phyloP scores from a whole-genome alignment of 2,797 vertebrate species.

The Poeciliopsis gracilis region DNA sequence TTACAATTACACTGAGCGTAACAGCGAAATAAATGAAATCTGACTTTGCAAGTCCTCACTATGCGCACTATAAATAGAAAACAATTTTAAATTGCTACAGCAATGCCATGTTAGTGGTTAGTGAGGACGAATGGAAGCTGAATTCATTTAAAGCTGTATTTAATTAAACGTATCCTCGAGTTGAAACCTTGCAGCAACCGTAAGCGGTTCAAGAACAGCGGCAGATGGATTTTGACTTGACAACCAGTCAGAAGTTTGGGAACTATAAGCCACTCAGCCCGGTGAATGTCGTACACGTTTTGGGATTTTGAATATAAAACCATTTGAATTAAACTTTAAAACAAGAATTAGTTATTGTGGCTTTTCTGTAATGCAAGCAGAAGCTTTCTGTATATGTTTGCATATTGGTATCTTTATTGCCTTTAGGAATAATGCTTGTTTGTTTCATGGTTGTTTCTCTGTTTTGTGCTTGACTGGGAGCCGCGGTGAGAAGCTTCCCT shows the following conservation, averaged over 20 bases:
- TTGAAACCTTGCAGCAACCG: slow-evolving; percentile 12
- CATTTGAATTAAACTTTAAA: background rate
- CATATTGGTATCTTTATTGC: background rate
- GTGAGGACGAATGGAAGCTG: slow-evolving; percentile 21
- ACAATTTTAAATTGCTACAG: slow-evolving; percentile 48
- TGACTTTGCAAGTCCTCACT: slow-evolving; percentile 54
- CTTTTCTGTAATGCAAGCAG: background rate
- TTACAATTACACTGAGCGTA: slow-evolving; percentile 69
- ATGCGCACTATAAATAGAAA: slow-evolving; percentile 54
- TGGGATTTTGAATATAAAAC: background rate
- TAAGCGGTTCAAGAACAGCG: slow-evolving; percentile 8
- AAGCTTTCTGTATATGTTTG: background rate
- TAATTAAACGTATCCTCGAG: background rate
- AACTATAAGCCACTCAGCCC: background rate
- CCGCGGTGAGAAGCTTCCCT: background rate
- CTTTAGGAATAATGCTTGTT: background rate
- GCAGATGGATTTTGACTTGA: background rate
- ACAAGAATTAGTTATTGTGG: background rate
- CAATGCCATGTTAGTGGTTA: slow-evolving; percentile 21
- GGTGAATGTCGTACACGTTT: background rate
- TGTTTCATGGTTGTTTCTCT: background rate
- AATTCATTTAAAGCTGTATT: slow-evolving; percentile 10
- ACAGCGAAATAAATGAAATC: slow-evolving; percentile 68
- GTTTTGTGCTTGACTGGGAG: background rate
- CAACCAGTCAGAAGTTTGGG: background rate